phyloP scores from a whole-genome alignment of 2,113 vertebrate species.

The Mastomys natalensis region DNA sequence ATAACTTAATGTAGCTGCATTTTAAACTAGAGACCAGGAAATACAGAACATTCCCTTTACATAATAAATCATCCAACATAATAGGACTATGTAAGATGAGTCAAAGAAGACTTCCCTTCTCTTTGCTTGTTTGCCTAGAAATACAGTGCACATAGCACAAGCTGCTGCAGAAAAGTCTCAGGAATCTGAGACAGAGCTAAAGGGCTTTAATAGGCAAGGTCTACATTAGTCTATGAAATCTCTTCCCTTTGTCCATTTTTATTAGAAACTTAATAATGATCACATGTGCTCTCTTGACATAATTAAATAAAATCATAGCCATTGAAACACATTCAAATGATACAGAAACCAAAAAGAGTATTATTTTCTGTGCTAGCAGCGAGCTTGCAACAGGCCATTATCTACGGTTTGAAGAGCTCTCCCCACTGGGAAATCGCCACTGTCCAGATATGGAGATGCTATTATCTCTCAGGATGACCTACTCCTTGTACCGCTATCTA shows the following conservation, averaged over 20 bases:
- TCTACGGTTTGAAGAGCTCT: constrained; percentile 42
- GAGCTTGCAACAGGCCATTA: neutral
- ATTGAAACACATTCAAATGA: constrained; percentile 54
- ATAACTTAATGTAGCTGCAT: neutral
- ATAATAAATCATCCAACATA: constrained; percentile 4
- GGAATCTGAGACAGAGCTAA: neutral
- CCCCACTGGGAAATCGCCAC: constrained; percentile 70
- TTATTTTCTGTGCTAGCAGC: constrained; percentile 30
- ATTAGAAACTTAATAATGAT: constrained; percentile 3
- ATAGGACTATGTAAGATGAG: constrained; percentile 15
- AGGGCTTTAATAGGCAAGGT: neutral
- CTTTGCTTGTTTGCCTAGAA: neutral
- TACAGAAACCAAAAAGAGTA: constrained; percentile 47
- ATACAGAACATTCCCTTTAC: constrained; percentile 22
- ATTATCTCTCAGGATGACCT: constrained; percentile 76
- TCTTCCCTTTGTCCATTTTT: constrained; percentile 53
- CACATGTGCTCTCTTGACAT: neutral
- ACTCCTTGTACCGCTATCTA: constrained; percentile 45
- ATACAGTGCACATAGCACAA: neutral
- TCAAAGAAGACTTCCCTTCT: neutral
- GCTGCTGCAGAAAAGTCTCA: neutral
- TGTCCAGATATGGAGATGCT: constrained; percentile 58
- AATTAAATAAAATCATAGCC: constrained; percentile 56
- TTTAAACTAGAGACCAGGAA: constrained; percentile 34
- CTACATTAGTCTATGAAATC: constrained; percentile 11